Conservation (phyloP, 2,888 invertebrate genomes). For the Xylophagus ater region DNA sequence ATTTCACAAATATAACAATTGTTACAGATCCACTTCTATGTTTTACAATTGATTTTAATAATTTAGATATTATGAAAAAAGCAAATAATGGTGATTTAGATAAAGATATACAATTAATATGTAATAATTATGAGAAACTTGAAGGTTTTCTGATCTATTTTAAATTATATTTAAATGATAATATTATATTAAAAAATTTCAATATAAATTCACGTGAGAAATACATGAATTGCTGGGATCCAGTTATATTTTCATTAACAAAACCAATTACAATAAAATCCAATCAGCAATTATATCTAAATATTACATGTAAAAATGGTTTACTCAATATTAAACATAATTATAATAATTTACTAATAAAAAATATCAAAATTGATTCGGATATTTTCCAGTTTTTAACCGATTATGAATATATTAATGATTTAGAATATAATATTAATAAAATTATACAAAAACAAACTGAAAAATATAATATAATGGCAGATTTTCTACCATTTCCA, state of each 20-base stretch:
- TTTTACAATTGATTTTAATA: slow-evolving; percentile 16
- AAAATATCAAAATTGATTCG: slow-evolving; percentile 11
- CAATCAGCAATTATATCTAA: slow-evolving; percentile 13
- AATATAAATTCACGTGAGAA: background rate
- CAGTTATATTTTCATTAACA: slow-evolving; percentile 14
- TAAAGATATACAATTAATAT: slow-evolving; percentile 6
- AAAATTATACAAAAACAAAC: slow-evolving; percentile 11
- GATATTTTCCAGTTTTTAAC: slow-evolving; percentile 15
- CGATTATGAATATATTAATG: slow-evolving; percentile 16
- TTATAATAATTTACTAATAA: slow-evolving; percentile 5
- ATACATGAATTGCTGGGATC: slow-evolving; percentile 15
- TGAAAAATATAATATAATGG: slow-evolving; percentile 8
- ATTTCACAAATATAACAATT: slow-evolving; percentile 6
- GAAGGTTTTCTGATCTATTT: slow-evolving; percentile 18
- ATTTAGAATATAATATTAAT: slow-evolving; percentile 15
- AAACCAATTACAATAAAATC: slow-evolving; percentile 9
- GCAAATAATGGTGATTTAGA: slow-evolving; percentile 13
- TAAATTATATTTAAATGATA: slow-evolving; percentile 11
- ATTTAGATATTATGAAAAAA: slow-evolving; percentile 12
- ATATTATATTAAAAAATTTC: slow-evolving; percentile 13
- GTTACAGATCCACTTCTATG: slow-evolving; percentile 10
- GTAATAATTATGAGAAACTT: slow-evolving; percentile 8
- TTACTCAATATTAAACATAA: slow-evolving; percentile 13
- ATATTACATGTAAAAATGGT: slow-evolving; percentile 14
- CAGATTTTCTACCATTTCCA: slow-evolving; percentile 16